Conservation (phyloP, 2,113 vertebrate species). For the Cyprinodon tularosa region DNA sequence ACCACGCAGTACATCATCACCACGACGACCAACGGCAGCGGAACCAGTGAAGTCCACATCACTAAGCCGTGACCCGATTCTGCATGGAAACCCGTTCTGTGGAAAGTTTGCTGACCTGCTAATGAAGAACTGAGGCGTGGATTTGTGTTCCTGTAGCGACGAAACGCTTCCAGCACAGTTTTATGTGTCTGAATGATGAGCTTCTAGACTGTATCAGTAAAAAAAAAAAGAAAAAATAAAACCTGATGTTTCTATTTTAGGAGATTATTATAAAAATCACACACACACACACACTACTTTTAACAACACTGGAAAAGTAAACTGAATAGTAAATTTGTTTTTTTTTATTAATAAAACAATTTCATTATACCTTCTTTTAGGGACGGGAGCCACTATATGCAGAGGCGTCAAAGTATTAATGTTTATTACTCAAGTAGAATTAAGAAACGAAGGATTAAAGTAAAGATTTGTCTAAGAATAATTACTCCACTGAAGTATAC, state of each 20-base stretch:
- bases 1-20: constrained; percentile 96
- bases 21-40: constrained; percentile 87
- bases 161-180: constrained; percentile 57
- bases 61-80: constrained; percentile 80
- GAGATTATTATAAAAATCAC: not conserved
- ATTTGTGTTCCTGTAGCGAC: constrained; percentile 18
- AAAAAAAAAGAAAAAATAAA: constrained; percentile 11
- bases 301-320: not conserved
- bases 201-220: constrained; percentile 14
- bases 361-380: constrained; percentile 5
- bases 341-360: not conserved
- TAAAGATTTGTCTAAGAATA: too few relatives aligned
- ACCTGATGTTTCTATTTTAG: constrained; percentile 19
- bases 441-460: too few relatives aligned
- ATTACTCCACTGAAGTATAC: too few relatives aligned
- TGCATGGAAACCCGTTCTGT: constrained; percentile 39
- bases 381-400: not conserved
- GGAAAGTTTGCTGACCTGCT: constrained; percentile 26
- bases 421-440: too few relatives aligned
- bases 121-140: constrained; percentile 3
- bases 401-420: too few relatives aligned
- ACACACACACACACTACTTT: constrained; percentile 1
- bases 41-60: constrained; percentile 87
- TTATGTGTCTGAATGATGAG: constrained; percentile 62
- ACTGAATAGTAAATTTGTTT: not conserved